Conservation (phyloP, 2,888 invertebrate genomes). For the Anthophora plumipes region DNA sequence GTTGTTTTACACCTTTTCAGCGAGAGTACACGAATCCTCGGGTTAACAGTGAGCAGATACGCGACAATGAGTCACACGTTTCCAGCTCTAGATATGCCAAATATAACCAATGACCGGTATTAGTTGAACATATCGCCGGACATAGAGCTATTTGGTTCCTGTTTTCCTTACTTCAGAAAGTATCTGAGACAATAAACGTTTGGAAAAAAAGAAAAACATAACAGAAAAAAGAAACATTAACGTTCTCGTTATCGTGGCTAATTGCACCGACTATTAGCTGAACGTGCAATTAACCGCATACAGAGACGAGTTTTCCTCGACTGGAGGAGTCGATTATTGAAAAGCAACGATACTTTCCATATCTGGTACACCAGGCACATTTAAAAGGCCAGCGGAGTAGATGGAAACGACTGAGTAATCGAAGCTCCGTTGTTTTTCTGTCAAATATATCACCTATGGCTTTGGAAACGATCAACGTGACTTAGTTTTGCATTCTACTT, state of each 20-base stretch:
- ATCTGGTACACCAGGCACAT: no score
- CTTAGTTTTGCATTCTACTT: no score
- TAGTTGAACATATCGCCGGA: slow-evolving; percentile 39
- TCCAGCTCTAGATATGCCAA: slow-evolving; percentile 54
- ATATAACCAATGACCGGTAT: slow-evolving; percentile 46
- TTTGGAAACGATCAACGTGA: not conserved
- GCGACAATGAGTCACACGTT: slow-evolving; percentile 47
- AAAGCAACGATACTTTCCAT: not conserved
- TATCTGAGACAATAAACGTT: slow-evolving; percentile 29
- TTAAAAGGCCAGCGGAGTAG: no score
- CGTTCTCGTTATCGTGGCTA: slow-evolving; percentile 30
- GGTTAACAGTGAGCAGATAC: slow-evolving; percentile 30
- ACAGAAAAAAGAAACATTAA: not conserved
- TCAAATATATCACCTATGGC: not conserved
- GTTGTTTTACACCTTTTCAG: not conserved
- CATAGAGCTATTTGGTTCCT: slow-evolving; percentile 30
- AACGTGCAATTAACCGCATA: slow-evolving; percentile 9
- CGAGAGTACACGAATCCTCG: slow-evolving; percentile 16
- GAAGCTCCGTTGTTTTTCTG: not conserved
- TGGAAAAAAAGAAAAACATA: not conserved
- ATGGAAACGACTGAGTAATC: not conserved
- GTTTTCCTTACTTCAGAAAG: slow-evolving; percentile 39
- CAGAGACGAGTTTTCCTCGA: slow-evolving; percentile 10
- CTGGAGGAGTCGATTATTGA: not conserved
- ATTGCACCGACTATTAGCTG: slow-evolving; percentile 23